A percentile compares a stretch with the other conserved stretches of the same genome.
These are phyloP conservation scores for Rhopalosiphum nymphaeae DNA, from an alignment of 2,888 invertebrate species.

Conservation along the genomic window DNA sequence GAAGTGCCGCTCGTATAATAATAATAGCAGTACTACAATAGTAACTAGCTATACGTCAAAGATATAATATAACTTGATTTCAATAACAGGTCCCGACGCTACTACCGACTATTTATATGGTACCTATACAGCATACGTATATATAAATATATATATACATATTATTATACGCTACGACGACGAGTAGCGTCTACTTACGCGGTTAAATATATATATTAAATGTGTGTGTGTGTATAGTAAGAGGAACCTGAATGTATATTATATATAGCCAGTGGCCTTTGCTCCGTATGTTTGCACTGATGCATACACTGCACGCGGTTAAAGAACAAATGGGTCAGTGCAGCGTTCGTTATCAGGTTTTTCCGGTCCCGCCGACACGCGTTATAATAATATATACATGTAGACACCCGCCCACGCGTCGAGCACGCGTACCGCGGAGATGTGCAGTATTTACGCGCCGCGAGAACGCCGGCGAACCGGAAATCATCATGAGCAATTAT, in stretches of 20 bases:
- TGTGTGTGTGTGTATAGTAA: neutral
- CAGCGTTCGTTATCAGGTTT: constrained; percentile 56
- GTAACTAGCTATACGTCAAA: constrained; percentile 22
- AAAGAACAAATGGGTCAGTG: constrained; percentile 54
- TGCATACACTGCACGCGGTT: neutral
- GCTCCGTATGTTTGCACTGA: neutral
- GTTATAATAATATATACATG: neutral
- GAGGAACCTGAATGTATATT: constrained; percentile 52
- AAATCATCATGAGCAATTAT: neutral
- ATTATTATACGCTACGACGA: neutral
- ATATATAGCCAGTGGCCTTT: constrained; percentile 53
- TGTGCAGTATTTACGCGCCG: neutral
- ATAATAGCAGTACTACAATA: constrained; percentile 27
- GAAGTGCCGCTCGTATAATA: constrained; percentile 39
- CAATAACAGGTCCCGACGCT: constrained; percentile 57
- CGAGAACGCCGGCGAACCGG: neutral
- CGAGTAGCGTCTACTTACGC: neutral
- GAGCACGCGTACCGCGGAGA: neutral
- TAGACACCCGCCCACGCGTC: neutral
- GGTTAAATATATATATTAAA: neutral
- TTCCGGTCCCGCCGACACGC: constrained; percentile 58
- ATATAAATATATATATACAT: too few relatives aligned
- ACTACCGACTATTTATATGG: constrained; percentile 5
- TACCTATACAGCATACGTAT: neutral
- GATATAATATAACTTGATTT: constrained; percentile 47